These are phyloP conservation scores for Drosophila rubida DNA, from an alignment of 2,888 invertebrate genomes.

Conservation along the genomic window DNA sequence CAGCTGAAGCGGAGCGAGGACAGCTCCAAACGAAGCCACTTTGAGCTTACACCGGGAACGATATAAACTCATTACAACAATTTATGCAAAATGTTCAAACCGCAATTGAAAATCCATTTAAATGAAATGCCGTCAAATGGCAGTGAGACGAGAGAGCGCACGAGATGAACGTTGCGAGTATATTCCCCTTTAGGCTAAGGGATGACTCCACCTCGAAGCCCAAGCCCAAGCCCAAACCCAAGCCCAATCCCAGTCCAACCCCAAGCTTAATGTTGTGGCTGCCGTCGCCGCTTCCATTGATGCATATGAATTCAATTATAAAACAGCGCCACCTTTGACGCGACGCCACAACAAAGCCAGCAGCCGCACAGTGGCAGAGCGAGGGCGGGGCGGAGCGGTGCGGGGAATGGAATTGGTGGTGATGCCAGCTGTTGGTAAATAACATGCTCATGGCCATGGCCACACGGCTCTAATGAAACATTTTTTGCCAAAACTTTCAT, in stretches of 20 bases:
- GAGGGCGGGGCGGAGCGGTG: too few species aligned
- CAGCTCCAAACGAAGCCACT: slow-evolving; percentile 65
- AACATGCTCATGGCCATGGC: slow-evolving; percentile 56
- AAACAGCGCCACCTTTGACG: slow-evolving; percentile 77
- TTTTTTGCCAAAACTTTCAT: slow-evolving; percentile 43
- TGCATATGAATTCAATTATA: slow-evolving; percentile 84
- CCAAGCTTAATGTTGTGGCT: slow-evolving; percentile 36
- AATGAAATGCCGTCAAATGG: slow-evolving; percentile 72
- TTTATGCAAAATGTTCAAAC: slow-evolving; percentile 83
- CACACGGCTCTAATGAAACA: slow-evolving; percentile 72
- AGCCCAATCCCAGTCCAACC: slow-evolving; percentile 5
- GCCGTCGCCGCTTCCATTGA: slow-evolving; percentile 71
- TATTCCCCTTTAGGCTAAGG: slow-evolving; percentile 27
- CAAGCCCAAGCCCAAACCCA: not conserved
- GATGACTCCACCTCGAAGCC: slow-evolving; percentile 8
- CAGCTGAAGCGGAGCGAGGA: slow-evolving; percentile 16
- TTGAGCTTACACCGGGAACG: slow-evolving; percentile 35
- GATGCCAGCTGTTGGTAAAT: slow-evolving; percentile 59
- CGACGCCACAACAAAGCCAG: slow-evolving; percentile 48
- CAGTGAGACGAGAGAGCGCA: slow-evolving; percentile 22
- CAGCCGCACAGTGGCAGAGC: slow-evolving; percentile 8
- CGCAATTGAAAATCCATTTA: slow-evolving; percentile 84
- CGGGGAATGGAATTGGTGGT: slow-evolving; percentile 13
- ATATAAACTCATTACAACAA: slow-evolving; percentile 82
- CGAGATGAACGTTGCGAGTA: not conserved